Evolutionary conservation across 1,140 invertebrate species (phyloP).

Genomic region (Sinonovacula constricta): DNA sequence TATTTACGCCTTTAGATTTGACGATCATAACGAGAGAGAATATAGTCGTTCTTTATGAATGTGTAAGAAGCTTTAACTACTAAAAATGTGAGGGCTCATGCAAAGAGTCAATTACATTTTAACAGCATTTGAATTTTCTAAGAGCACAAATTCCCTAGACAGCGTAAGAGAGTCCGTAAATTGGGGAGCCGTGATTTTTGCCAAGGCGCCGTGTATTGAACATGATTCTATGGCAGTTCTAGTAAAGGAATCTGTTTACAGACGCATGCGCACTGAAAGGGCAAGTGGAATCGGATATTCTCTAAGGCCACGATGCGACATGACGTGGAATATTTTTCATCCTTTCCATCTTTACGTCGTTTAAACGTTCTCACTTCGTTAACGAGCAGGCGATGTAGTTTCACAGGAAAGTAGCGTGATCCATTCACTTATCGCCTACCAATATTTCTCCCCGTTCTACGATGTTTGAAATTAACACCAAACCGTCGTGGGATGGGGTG

Average conservation of each 20-base stretch:
- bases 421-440: slow-evolving; percentile 25
- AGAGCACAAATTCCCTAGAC: slow-evolving; percentile 26
- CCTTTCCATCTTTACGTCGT: too few relatives aligned
- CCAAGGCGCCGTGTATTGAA: slow-evolving; percentile 43
- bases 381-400: too few relatives aligned
- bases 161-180: slow-evolving; percentile 19
- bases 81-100: slow-evolving; percentile 47
- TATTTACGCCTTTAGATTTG: slow-evolving; percentile 44
- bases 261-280: neutral
- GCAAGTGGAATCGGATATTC: slow-evolving; percentile 37
- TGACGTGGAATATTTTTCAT: slow-evolving; percentile 16
- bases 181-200: slow-evolving; percentile 49
- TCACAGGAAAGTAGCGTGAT: slow-evolving; percentile 16
- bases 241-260: neutral
- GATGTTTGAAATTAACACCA: slow-evolving; percentile 39
- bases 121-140: slow-evolving; percentile 46
- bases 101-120: slow-evolving; percentile 45
- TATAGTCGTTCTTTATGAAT: slow-evolving; percentile 45
- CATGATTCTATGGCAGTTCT: slow-evolving; percentile 14
- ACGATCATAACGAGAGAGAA: slow-evolving; percentile 45
- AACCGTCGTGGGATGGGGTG: neutral
- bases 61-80: slow-evolving; percentile 42
- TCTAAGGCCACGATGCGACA: slow-evolving; percentile 12
- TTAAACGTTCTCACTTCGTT: too few relatives aligned
- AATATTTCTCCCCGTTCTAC: slow-evolving; percentile 2